Conservation (phyloP, 2,113 vertebrate genomes). For the Pomatorhinus ruficollis region DNA sequence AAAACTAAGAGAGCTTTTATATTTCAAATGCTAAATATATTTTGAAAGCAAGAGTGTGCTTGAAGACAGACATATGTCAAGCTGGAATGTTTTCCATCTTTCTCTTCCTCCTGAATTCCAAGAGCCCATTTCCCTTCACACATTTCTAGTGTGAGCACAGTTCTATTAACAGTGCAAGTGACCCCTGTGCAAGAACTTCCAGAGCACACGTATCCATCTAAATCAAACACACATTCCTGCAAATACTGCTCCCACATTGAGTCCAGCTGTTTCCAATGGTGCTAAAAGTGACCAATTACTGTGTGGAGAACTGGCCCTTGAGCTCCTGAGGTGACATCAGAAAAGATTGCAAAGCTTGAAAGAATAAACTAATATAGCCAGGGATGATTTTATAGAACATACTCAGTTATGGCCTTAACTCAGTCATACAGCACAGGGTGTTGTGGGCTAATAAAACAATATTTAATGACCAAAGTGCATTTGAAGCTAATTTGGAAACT, state of each 20-base stretch:
- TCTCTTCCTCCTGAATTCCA: not conserved
- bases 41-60: not conserved
- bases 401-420: not conserved
- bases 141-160: not conserved
- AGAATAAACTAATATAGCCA: not conserved
- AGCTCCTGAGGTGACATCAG: not conserved
- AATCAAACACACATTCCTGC: not conserved
- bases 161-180: not conserved
- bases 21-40: not conserved
- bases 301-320: not conserved
- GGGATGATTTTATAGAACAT: rapidly evolving
- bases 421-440: not conserved
- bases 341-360: not conserved
- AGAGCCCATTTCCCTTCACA: not conserved
- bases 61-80: not conserved
- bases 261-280: not conserved
- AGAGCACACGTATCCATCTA: not conserved
- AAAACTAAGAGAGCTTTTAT: not conserved
- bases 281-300: not conserved
- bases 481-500: not conserved
- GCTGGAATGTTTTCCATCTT: not conserved
- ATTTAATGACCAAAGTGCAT: not conserved
- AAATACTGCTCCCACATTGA: not conserved
- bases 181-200: not conserved
- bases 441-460: not conserved